Conservation (phyloP, 2,888 invertebrate genomes). For the Parnassius glacialis region DNA sequence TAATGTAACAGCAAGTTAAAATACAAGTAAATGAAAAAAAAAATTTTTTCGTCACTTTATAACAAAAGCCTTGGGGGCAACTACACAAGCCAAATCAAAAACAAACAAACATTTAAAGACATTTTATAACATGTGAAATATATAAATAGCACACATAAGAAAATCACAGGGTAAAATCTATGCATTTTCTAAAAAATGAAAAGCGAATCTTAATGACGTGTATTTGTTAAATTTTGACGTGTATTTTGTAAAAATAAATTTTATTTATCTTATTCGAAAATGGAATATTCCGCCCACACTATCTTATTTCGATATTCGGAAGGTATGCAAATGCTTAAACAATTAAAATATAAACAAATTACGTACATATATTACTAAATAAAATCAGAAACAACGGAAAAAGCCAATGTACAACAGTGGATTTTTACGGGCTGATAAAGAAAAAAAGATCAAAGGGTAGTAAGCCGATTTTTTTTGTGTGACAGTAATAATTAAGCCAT, state of each 20-base stretch:
- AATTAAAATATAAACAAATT: too few relatives aligned
- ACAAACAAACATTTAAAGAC: not conserved
- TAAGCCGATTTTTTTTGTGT: too few relatives aligned
- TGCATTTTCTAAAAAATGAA: not conserved
- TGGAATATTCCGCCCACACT: constrained; percentile 3
- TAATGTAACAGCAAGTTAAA: constrained; percentile 37
- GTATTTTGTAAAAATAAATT: too few relatives aligned
- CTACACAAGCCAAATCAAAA: constrained; percentile 18
- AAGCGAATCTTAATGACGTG: not conserved
- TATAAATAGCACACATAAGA: constrained; percentile 3
- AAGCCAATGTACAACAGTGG: too few relatives aligned
- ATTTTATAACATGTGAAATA: constrained; percentile 1
- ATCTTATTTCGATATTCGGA: not conserved
- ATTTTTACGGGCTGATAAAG: too few relatives aligned
- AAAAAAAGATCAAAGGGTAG: too few relatives aligned
- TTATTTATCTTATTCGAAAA: not conserved
- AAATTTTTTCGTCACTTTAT: constrained; percentile 16
- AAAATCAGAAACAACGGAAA: too few relatives aligned
- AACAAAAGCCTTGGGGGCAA: constrained; percentile 16
- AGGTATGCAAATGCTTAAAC: too few relatives aligned
- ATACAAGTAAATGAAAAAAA: constrained; percentile 30
- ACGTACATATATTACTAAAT: too few relatives aligned
- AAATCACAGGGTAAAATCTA: constrained; percentile 1
- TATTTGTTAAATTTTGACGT: too few relatives aligned
- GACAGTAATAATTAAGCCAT: too few relatives aligned